Evolutionary conservation across 30 jellyfish, hydroid and myxozoan species (phyloP).

Genomic region (Aurelia sp.): DNA sequence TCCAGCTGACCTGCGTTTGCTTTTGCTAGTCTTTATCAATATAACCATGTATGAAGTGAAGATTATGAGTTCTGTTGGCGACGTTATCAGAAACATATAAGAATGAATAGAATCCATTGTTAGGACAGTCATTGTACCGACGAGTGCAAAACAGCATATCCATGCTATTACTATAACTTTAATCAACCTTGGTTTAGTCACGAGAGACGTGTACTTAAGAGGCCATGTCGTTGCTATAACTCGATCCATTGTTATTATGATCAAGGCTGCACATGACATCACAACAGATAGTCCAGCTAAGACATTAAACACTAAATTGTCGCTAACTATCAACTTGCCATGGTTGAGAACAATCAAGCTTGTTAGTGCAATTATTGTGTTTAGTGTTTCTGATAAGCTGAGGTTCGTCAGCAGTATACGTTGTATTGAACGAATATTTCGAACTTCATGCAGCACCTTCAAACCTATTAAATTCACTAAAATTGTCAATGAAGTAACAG

Average conservation of each 20-base stretch:
- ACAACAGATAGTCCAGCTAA: conserved; percentile 26
- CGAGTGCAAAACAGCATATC: conserved; percentile 7
- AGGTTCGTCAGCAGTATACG: conserved; percentile 22
- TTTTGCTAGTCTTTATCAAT: neutral
- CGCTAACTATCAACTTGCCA: neutral
- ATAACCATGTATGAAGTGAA: conserved; percentile 13
- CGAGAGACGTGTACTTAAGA: conserved; percentile 2
- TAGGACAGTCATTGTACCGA: neutral
- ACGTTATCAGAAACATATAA: conserved; percentile 12
- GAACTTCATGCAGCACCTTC: conserved; percentile 28
- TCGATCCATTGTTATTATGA: conserved; percentile 45
- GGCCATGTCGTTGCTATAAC: conserved; percentile 57
- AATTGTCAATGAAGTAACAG: conserved; percentile 4
- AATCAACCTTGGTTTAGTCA: conserved; percentile 17
- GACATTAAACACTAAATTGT: neutral
- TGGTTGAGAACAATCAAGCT: neutral
- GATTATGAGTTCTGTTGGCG: conserved; percentile 33
- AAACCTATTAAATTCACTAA: conserved; percentile 25
- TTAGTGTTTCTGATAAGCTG: conserved; percentile 38
- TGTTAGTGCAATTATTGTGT: conserved; percentile 9
- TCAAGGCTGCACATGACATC: conserved; percentile 40
- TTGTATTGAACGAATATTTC: conserved; percentile 22
- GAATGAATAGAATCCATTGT: conserved; percentile 7
- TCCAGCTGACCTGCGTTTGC: neutral
- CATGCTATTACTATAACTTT: conserved; percentile 2